Percentiles rank a stretch among this genome's conserved stretches.
Conservation (phyloP, 1,140 invertebrate genomes). For the Heliothis virescens region DNA sequence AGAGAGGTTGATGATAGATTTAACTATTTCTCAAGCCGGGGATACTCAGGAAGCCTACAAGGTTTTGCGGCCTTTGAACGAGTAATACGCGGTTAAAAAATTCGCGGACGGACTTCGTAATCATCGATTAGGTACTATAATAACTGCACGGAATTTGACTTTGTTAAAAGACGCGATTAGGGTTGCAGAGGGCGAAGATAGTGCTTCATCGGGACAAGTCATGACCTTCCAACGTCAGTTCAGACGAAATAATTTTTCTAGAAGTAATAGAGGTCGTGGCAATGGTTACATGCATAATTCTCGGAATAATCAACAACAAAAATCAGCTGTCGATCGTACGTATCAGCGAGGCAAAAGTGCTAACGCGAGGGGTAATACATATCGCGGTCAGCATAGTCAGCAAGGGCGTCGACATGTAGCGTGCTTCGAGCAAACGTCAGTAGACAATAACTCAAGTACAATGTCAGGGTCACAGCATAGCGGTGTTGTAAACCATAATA, state of each 20-base stretch:
- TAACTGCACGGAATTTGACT: slow-evolving; percentile 2
- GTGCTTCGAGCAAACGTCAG: not conserved
- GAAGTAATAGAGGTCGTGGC: not conserved
- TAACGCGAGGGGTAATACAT: not conserved
- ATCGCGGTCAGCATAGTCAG: slow-evolving; percentile 11
- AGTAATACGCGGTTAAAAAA: slow-evolving; percentile 6
- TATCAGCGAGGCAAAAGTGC: slow-evolving; percentile 3
- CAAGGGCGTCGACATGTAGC: not conserved
- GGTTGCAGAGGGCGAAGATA: slow-evolving; percentile 11
- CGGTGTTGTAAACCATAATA: not conserved
- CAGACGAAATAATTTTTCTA: not conserved
- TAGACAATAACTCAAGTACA: too few relatives aligned
- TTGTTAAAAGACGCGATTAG: slow-evolving; percentile 27
- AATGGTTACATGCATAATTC: too few relatives aligned
- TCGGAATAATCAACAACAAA: too few relatives aligned
- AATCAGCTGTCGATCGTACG: too few relatives aligned
- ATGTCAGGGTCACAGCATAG: not conserved
- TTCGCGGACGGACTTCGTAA: slow-evolving; percentile 5
- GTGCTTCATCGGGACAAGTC: slow-evolving; percentile 17
- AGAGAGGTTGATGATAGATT: slow-evolving; percentile 11
- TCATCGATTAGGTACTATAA: not conserved
- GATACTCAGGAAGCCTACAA: not conserved
- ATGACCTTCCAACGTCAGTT: not conserved
- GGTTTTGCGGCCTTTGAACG: not conserved
- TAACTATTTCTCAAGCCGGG: slow-evolving; percentile 19